Evolutionary conservation across 2,113 vertebrate genomes (phyloP), one percentile per base, ranked within the genome.

Genomic region (Erinaceus europaeus): DNA sequence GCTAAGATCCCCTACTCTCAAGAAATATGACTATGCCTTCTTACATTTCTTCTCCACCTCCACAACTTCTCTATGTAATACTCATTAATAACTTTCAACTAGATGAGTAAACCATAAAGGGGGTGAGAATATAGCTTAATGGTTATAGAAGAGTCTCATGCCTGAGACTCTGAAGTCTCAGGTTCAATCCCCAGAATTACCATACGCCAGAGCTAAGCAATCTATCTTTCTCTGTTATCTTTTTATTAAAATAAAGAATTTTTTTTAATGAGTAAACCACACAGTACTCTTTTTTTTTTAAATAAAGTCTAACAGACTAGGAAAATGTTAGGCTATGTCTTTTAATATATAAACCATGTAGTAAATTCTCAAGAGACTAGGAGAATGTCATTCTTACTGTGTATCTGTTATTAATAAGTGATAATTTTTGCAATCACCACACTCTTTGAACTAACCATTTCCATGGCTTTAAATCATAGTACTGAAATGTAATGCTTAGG

Each of bases 381-480:
- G 9, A 48, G 13, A 53, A 2, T 55, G 21, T 78, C 32, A 91
- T 23, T 74, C 6, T 36, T 36, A 77, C 32, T 72, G 42, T 1
- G 55, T 0, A 21, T 52, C 9, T 87, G 83, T 89, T 53, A 79
- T 50, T 68, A 48, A 55, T 5, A 86, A 2, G 9, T 87, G 53
- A 90, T 65, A 68, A 73, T 57, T 29, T 82, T 61, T 77, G 52
- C 32, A 84, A 81, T 3, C 86, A 89, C 32, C 42, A 86, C 1
- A 52, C 8, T 84, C 65, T 68, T 68, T 82, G 46, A 34, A 88
- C n/a, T 50, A 71, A 74, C 23, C 38, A 76, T 69, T 69, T 76
- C 42, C 18, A 69, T 40, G 23, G 69, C 25, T 76, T 86, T 44
- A 82, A 69, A 32, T 92, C 55, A 86, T 79, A 29, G 90, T 18